Conservation (phyloP, 2,797 vertebrate species). For the Enoplosus armatus region DNA sequence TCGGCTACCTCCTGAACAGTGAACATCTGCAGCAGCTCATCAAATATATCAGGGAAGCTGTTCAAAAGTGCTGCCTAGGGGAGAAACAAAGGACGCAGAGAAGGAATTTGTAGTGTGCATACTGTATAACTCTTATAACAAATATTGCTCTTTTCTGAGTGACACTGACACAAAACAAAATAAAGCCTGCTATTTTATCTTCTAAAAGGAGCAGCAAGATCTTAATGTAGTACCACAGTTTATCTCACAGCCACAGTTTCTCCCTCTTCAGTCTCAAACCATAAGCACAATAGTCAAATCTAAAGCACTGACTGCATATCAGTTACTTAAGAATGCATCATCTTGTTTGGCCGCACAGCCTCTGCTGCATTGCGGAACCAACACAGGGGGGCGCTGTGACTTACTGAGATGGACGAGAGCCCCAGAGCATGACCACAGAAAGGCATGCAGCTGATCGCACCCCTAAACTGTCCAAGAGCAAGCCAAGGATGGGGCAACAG, state of each 20-base stretch:
- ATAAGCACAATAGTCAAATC: conserved; percentile 4
- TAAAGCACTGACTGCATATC: conserved; percentile 13
- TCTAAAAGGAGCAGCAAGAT: not conserved
- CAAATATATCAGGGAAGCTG: conserved; percentile 98
- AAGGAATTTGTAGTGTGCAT: conserved; percentile 3
- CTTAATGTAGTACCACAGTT: not conserved
- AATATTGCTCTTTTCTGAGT: not conserved
- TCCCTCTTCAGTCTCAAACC: conserved; percentile 1
- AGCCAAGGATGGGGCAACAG: conserved; percentile 78
- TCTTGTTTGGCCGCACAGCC: conserved; percentile 11
- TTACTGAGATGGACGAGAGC: conserved; percentile 87
- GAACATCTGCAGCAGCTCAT: conserved; percentile 99
- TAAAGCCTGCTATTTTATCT: not conserved
- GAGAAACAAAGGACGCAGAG: conserved; percentile 23
- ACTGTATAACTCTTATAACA: not conserved
- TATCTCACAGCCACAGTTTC: not conserved
- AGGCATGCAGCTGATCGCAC: conserved; percentile 86
- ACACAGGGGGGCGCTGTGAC: conserved; percentile 84
- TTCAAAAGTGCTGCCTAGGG: conserved; percentile 94
- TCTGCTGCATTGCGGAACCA: conserved; percentile 59
- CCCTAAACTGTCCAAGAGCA: conserved; percentile 88
- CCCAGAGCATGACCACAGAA: conserved; percentile 85
- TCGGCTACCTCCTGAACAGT: conserved; percentile 98
- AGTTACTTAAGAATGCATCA: too few relatives aligned
- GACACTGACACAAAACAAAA: conserved; percentile 3